These are phyloP conservation scores for Watsonalla binaria DNA, from an alignment of 2,888 invertebrate genomes.

Conservation along the genomic window DNA sequence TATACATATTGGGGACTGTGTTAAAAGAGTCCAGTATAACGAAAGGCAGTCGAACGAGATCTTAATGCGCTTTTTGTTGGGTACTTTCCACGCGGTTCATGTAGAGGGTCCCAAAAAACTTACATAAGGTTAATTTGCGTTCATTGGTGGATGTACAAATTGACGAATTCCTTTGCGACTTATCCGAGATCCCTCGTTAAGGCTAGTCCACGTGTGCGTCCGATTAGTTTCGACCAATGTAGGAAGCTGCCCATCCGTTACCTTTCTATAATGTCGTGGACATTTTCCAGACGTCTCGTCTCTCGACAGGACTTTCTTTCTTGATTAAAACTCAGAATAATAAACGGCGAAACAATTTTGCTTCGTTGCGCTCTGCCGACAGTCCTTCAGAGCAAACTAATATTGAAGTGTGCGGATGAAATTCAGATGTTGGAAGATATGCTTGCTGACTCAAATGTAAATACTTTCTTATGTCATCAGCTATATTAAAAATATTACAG, in stretches of 20 bases:
- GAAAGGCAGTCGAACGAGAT: slow-evolving; percentile 23
- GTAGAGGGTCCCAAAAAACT: slow-evolving; percentile 29
- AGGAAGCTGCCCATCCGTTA: no score
- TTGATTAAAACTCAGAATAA: slow-evolving; percentile 75
- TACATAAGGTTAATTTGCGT: no score
- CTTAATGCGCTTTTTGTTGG: slow-evolving; percentile 42
- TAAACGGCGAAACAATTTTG: slow-evolving; percentile 71
- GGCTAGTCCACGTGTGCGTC: no score
- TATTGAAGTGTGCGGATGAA: slow-evolving; percentile 54
- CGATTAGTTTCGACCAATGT: no score
- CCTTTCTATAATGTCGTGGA: slow-evolving; percentile 21
- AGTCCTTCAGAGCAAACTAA: slow-evolving; percentile 50
- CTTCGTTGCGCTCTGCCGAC: slow-evolving; percentile 39
- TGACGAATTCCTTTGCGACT: no score
- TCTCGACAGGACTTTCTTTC: slow-evolving; percentile 48
- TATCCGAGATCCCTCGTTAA: no score
- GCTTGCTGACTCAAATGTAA: slow-evolving; percentile 12
- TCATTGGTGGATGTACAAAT: no score
- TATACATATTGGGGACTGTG: slow-evolving; percentile 21
- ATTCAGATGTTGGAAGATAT: slow-evolving; percentile 32
- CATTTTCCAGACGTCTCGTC: slow-evolving; percentile 52
- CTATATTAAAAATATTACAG: background rate
- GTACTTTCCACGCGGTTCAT: slow-evolving; percentile 59
- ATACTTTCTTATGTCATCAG: slow-evolving; percentile 4
- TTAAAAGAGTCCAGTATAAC: slow-evolving; percentile 25